Evolutionary conservation across 1,140 invertebrate species (phyloP), one percentile per base, ranked within the genome.

Genomic region (Ips nitidus): DNA sequence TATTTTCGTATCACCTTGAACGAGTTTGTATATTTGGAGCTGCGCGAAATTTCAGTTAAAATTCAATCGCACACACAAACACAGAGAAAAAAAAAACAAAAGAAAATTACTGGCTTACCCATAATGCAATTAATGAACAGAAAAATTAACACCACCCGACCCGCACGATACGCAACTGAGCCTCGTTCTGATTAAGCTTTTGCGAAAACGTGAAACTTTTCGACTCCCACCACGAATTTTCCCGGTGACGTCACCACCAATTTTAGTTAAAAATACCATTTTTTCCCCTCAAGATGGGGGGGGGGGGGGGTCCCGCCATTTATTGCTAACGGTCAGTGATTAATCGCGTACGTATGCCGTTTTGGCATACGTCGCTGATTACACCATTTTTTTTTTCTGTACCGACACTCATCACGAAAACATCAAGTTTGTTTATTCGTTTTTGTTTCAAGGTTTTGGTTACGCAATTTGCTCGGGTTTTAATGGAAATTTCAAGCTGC

Each of bases 71-170:
- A 22, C 22, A 22, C 5, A 55, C 52, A 36, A 5, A 52, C 52
- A 52, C 7, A 66, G 57, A 66, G 39, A 43, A 41, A 42, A 8
- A 2, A 42, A 59, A 41, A 41, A 8, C 57, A 59, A 59, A 59
- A 59, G 37, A 45, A 66, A 53, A 40, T 55, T 22, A 45, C n/a
- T 59, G 8, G 65, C 65, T 67, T 67, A 67, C 65, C 65, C 65
- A 67, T 67, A 59, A 42, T 47, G 22, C 45, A 50, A 22, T 38
- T 56, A 59, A 52, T 67, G 22, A 22, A 22, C 22, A 22, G 22
- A 22, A 22, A 22, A 22, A 59, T 59, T 67, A 52, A 41, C 53
- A 43, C 40, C 57, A 58, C 53, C 65, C 36, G 39, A 50, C 65
- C 65, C 43, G 65, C 53, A 56, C 38, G 41, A 57, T 42, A 59